Evolutionary conservation across 2,797 vertebrate genomes (phyloP).

Genomic region (Aeoliscus strigatus): DNA sequence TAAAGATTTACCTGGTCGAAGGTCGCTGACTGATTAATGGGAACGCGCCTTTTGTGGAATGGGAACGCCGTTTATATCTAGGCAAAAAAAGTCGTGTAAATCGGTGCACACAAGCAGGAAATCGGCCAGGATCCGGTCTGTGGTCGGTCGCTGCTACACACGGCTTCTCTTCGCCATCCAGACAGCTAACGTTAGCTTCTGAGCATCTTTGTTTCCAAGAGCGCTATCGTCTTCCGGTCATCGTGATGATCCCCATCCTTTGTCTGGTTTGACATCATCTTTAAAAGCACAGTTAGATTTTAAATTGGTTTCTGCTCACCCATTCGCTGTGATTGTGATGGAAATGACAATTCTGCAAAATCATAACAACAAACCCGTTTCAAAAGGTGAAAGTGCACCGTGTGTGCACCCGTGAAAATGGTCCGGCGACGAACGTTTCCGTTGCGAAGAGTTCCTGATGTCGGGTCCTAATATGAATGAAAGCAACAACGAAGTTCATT

Average conservation of each 20-base stretch:
- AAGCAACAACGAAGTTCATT: too few relatives aligned
- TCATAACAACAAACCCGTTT: conserved; percentile 67
- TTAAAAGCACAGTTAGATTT: fast-evolving
- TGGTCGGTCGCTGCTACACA: conserved; percentile 35
- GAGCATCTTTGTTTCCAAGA: conserved; percentile 31
- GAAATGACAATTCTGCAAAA: conserved; percentile 22
- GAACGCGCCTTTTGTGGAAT: not conserved
- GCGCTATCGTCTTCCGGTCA: not conserved
- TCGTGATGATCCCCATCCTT: too few relatives aligned
- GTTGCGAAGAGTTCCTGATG: conserved; percentile 43
- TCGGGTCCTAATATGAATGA: too few relatives aligned
- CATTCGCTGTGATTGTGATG: not conserved
- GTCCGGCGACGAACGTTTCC: conserved; percentile 21
- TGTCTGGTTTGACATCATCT: not conserved
- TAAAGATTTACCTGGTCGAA: conserved; percentile 18
- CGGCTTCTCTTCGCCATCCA: conserved; percentile 35
- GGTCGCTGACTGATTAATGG: conserved; percentile 7
- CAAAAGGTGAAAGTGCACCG: conserved; percentile 56
- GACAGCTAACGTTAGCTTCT: conserved; percentile 53
- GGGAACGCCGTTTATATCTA: not conserved
- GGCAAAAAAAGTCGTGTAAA: conserved; percentile 12
- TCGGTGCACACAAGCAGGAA: conserved; percentile 26
- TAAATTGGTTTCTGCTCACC: not conserved
- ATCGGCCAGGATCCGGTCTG: conserved; percentile 26
- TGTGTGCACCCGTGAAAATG: conserved; percentile 37